These are phyloP conservation scores for Mesaphorura yosii DNA, from an alignment of 1,140 invertebrate genomes.

Conservation along the genomic window DNA sequence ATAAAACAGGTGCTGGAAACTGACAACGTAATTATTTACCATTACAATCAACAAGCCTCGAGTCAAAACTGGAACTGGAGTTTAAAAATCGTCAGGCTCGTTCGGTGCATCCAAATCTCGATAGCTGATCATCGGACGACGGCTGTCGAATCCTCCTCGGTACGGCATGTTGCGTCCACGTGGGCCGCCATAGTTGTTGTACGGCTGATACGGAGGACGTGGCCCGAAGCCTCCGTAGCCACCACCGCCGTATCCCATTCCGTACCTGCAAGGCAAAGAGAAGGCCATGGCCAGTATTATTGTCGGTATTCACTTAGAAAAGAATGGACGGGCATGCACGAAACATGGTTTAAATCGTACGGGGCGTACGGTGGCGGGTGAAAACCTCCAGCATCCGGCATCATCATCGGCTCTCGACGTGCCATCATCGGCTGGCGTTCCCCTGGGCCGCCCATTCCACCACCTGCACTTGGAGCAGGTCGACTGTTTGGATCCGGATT, in stretches of 20 bases:
- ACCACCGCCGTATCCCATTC: slow-evolving; percentile 33
- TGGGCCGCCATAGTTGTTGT: slow-evolving; percentile 5
- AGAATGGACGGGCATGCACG: slow-evolving; percentile 6
- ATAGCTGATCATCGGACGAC: slow-evolving; percentile 73
- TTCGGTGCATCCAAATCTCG: slow-evolving; percentile 79
- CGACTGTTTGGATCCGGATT: slow-evolving; percentile 56
- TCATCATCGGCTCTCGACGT: slow-evolving; percentile 22
- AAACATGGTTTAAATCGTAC: slow-evolving; percentile 7
- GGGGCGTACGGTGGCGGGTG: slow-evolving; percentile 19
- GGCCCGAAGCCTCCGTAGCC: slow-evolving; percentile 26
- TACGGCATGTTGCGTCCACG: slow-evolving; percentile 13
- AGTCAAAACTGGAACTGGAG: too few species aligned
- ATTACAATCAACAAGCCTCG: too few species aligned
- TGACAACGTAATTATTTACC: too few species aligned
- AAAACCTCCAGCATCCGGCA: slow-evolving; percentile 18
- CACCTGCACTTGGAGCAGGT: not conserved
- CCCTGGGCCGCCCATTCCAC: too few species aligned
- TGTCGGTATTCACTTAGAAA: slow-evolving; percentile 8
- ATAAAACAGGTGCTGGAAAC: too few species aligned
- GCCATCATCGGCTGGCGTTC: too few species aligned
- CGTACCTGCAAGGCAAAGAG: slow-evolving; percentile 33
- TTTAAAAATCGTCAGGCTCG: slow-evolving; percentile 68
- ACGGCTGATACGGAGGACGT: slow-evolving; percentile 3
- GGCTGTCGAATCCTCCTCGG: slow-evolving; percentile 50
- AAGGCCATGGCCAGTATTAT: slow-evolving; percentile 10